Evolutionary conservation across 2,888 invertebrate species (phyloP).

Genomic region (Strigamia maritima): DNA sequence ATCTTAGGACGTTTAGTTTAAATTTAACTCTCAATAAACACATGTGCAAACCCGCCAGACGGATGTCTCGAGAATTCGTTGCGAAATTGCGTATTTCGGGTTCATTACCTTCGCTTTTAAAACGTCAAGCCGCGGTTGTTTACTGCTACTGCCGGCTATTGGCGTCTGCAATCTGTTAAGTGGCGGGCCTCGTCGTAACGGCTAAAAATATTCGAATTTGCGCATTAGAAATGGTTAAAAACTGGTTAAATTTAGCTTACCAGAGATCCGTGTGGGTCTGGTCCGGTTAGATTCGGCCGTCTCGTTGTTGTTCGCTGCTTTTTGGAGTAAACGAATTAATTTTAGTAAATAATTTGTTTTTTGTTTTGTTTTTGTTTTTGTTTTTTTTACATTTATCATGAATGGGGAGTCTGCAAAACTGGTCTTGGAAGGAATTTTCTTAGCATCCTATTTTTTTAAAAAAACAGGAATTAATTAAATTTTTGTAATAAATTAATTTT

Average conservation of each 20-base stretch:
- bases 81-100: not conserved
- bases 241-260: not conserved
- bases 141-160: not conserved
- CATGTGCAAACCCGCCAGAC: not conserved
- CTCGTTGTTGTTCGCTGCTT: not conserved
- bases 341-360: not conserved
- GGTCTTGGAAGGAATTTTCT: not conserved
- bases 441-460: constrained; percentile 7
- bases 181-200: not conserved
- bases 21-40: not conserved
- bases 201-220: not conserved
- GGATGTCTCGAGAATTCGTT: not conserved
- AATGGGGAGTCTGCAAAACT: not conserved
- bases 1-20: not conserved
- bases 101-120: not conserved
- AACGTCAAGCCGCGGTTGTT: not conserved
- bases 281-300: not conserved
- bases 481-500: not conserved
- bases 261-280: not conserved
- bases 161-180: not conserved
- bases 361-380: not conserved
- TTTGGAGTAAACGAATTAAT: not conserved
- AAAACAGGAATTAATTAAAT: not conserved
- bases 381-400: not conserved
- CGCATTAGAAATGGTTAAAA: not conserved